Evolutionary conservation across 2,888 invertebrate species (phyloP).

Genomic region (Lepidocyrtoides sp.): DNA sequence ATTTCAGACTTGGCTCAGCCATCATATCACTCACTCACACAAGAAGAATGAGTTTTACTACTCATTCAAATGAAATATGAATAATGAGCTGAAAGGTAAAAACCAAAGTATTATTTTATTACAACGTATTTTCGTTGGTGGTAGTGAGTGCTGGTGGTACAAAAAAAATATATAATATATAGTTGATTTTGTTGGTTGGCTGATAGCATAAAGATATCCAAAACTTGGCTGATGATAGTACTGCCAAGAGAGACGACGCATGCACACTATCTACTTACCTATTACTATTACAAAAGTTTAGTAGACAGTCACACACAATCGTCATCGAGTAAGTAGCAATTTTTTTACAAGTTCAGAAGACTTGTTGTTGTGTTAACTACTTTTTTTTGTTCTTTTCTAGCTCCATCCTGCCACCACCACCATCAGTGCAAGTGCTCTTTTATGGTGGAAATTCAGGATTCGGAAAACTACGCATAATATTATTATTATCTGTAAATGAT

Average conservation of each 20-base stretch:
- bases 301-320: constrained; percentile 59
- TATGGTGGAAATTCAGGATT: constrained; percentile 64
- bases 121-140: constrained; percentile 8
- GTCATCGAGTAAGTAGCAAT: constrained; percentile 63
- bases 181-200: neutral
- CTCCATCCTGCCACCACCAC: constrained; percentile 30
- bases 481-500: constrained; percentile 72
- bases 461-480: constrained; percentile 66
- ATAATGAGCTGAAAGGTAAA: constrained; percentile 52
- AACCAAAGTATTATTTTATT: constrained; percentile 30
- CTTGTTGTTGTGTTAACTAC: constrained; percentile 34
- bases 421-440: neutral
- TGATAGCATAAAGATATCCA: constrained; percentile 69
- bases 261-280: neutral
- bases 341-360: constrained; percentile 49
- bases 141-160: neutral
- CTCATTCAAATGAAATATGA: constrained; percentile 53
- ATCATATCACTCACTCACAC: constrained; percentile 55
- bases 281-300: constrained; percentile 5
- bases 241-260: neutral
- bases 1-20: constrained; percentile 45
- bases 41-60: neutral
- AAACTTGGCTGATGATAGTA: constrained; percentile 11
- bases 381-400: constrained; percentile 26
- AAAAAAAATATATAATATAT: neutral